Evolutionary conservation across 2,113 vertebrate species (phyloP), one percentile per base, ranked within the genome.

Genomic region (Cephalopholis sonnerati): DNA sequence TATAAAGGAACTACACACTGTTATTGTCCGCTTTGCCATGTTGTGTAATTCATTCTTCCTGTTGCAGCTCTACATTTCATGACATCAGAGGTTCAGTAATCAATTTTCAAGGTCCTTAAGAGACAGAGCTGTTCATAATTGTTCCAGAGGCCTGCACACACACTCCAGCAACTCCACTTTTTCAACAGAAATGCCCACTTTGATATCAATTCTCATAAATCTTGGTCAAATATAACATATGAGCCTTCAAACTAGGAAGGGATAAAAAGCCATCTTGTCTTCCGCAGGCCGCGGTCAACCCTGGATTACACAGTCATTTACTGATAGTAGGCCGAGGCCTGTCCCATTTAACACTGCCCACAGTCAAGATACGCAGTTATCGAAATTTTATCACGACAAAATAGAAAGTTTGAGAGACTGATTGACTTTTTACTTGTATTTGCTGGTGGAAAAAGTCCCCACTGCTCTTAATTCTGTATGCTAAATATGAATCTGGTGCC

Each of bases 51-150:
- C 27, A 57, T 77, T 36, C 44, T 58, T 59, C 48, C 36, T 74
- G 50, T 22, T 51, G n/a, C 41, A 59, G 79, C 44, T 53, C 59
- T 2, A 3, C 48, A 59, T 59, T 51, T 70, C 44, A 75, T 76
- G 46, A 75, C 41, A 48, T 83, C 67, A 74, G 10, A 17, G 29
- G 20, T 65, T 69, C n/a, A 24, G 51, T 48, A 29, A 12, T 32
- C 67, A 48, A 22, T 50, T 65, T 77, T 36, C 54, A 64, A 36
- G 7, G 25, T 46, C n/a, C 15, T 11, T 75, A 18, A 58, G 70
- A 25, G 61, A 78, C 2, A 4, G 5, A 66, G 39, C 24, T 55
- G 10, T 27, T 64, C 48, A 64, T 63, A 25, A n/a, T 6, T 74
- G 4, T 18, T 58, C 7, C 11, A 57, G 41, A 41, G 18, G 27